Conservation (phyloP, 2,888 invertebrate genomes). For the Sepiola atlantica region DNA sequence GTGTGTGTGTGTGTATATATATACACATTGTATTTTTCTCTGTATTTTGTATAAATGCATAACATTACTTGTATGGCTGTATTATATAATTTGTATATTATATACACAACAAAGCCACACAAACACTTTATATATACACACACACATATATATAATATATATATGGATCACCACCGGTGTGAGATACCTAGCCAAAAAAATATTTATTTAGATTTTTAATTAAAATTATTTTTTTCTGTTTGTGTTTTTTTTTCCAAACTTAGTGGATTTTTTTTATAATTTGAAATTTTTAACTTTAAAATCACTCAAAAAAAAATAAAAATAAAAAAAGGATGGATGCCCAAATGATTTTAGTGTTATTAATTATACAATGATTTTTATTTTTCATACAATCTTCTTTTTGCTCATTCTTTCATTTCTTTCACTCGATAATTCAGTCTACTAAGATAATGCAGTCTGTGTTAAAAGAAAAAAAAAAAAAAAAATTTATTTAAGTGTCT, state of each 20-base stretch:
- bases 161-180: not conserved
- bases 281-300: not conserved
- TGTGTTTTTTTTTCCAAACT: not conserved
- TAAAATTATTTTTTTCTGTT: not conserved
- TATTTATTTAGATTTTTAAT: not conserved
- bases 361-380: not conserved
- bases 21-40: not conserved
- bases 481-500: not conserved
- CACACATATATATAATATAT: too few species aligned
- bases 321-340: not conserved
- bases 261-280: not conserved
- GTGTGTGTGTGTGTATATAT: too few species aligned
- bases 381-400: not conserved
- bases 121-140: too few species aligned
- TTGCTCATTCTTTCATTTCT: not conserved
- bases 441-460: slow-evolving; percentile 9
- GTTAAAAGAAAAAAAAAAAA: not conserved
- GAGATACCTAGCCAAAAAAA: not conserved
- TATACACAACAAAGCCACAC: too few species aligned
- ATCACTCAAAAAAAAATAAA: not conserved
- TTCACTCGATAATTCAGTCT: not conserved
- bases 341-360: not conserved
- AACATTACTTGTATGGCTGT: not conserved
- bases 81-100: too few species aligned
- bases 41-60: not conserved